phyloP scores from a whole-genome alignment of 2,113 vertebrate genomes.

The Aphyosemion australe region DNA sequence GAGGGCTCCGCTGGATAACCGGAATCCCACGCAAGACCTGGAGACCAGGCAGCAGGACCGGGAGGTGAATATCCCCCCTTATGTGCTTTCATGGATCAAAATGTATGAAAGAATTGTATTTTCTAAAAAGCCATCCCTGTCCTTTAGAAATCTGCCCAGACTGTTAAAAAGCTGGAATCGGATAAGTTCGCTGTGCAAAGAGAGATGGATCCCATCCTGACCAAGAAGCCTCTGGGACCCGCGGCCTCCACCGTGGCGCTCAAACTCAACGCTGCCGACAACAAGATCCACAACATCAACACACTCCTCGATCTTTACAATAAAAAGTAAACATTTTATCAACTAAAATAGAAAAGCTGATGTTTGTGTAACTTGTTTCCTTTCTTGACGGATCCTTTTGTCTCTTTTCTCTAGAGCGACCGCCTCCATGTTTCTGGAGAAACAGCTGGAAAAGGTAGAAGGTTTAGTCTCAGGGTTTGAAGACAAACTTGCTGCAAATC shows the following conservation, averaged over 20 bases:
- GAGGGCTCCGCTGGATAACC: conserved; percentile 80
- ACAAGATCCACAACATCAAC: conserved; percentile 83
- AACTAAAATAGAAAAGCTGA: neutral
- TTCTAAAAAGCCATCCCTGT: neutral
- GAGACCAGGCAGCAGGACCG: conserved; percentile 79
- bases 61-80: conserved; percentile 70
- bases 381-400: neutral
- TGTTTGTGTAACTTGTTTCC: neutral
- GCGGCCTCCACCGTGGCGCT: conserved; percentile 79
- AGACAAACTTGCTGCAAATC: conserved; percentile 80
- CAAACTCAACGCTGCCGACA: conserved; percentile 80
- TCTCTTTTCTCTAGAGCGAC: conserved; percentile 78
- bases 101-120: too few relatives aligned
- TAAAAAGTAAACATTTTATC: conserved; percentile 84
- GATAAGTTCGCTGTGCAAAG: conserved; percentile 83
- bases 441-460: conserved; percentile 82
- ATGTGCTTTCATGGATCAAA: too few relatives aligned
- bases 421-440: conserved; percentile 86
- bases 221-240: conserved; percentile 78
- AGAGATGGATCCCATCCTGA: conserved; percentile 84
- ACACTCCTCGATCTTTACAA: conserved; percentile 83
- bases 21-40: conserved; percentile 79
- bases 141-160: conserved; percentile 76
- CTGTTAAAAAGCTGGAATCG: conserved; percentile 80
- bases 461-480: conserved; percentile 82